phyloP scores from a whole-genome alignment of 2,888 invertebrate species.

The Tenthredo distinguenda region DNA sequence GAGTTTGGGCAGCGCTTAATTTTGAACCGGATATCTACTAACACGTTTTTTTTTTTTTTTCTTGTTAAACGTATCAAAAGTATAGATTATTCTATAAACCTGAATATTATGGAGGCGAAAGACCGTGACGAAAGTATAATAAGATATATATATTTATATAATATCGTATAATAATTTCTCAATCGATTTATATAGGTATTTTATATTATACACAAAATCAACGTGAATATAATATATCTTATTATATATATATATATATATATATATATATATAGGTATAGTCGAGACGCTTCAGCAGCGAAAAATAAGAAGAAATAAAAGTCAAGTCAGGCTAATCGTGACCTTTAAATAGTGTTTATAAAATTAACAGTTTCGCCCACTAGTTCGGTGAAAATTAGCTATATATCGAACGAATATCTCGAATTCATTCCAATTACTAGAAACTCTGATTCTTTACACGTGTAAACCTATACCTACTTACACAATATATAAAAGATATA shows the following conservation, averaged over 20 bases:
- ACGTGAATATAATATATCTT: background rate
- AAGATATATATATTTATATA: background rate
- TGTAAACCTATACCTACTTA: background rate
- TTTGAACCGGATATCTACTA: constrained; percentile 37
- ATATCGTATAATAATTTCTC: constrained; percentile 8
- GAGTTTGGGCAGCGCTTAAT: background rate
- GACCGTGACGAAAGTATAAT: constrained; percentile 10
- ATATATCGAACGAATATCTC: background rate
- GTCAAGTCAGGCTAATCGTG: constrained; percentile 22
- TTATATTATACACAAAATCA: background rate
- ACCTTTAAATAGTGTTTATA: constrained; percentile 42
- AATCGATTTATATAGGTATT: background rate
- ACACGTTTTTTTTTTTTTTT: background rate
- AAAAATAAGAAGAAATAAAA: background rate
- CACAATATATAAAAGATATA: background rate
- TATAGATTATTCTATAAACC: background rate
- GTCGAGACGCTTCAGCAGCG: background rate
- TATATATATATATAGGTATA: background rate
- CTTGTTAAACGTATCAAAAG: background rate
- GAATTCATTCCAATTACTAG: background rate
- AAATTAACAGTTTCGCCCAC: constrained; percentile 32
- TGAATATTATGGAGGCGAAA: background rate
- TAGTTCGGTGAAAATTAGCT: background rate
- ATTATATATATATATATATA: background rate
- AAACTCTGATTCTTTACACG: background rate